Conservation (phyloP, 2,797 vertebrate genomes). For the Rhinichthys osculus region DNA sequence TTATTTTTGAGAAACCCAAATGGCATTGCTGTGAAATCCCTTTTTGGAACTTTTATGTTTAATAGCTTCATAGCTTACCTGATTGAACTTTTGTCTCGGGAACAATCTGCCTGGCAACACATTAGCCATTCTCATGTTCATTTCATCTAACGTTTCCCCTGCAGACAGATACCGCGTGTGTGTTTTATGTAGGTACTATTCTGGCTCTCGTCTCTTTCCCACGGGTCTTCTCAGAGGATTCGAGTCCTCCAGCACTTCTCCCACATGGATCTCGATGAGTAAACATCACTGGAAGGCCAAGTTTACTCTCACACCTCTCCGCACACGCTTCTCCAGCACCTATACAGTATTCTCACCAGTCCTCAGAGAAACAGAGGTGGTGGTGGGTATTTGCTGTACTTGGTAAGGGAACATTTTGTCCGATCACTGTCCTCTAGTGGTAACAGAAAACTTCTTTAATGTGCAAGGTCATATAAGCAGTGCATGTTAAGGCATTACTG, state of each 20-base stretch:
- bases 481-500: background rate
- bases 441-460: background rate
- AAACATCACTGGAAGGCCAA: slow-evolving; percentile 78
- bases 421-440: slow-evolving; percentile 49
- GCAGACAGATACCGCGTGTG: slow-evolving; percentile 14
- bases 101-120: slow-evolving; percentile 24
- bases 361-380: background rate
- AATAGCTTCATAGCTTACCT: background rate
- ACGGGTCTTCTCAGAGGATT: slow-evolving; percentile 72
- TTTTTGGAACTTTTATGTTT: background rate
- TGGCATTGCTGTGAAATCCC: background rate
- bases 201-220: slow-evolving; percentile 74
- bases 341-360: slow-evolving; percentile 34
- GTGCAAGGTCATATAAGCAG: background rate
- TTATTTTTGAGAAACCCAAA: background rate
- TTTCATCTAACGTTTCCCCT: slow-evolving; percentile 12
- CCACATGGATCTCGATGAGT: slow-evolving; percentile 76
- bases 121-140: background rate
- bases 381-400: background rate
- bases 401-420: slow-evolving; percentile 26
- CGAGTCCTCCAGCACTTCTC: slow-evolving; percentile 73
- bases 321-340: slow-evolving; percentile 62
- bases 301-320: slow-evolving; percentile 71
- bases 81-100: background rate
- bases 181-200: slow-evolving; percentile 63